Conservation (phyloP, 2,888 invertebrate species). For the Malthinus flaveolus region DNA sequence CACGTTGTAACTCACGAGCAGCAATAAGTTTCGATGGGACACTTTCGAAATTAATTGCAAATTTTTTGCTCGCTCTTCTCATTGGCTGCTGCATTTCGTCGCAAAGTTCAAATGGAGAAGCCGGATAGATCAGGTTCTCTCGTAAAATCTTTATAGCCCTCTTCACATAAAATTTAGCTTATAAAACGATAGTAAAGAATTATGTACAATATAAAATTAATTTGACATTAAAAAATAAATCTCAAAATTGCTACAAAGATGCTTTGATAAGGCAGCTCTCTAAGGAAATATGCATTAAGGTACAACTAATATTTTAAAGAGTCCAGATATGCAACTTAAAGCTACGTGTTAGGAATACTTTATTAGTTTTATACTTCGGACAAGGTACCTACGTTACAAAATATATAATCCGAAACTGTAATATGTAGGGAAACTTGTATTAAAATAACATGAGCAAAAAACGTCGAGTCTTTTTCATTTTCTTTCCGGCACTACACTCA, state of each 20-base stretch:
- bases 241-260: background rate
- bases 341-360: background rate
- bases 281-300: background rate
- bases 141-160: conserved; percentile 4
- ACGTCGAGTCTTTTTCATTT: background rate
- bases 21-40: background rate
- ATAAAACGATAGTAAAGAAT: conserved; percentile 4
- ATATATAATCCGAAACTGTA: background rate
- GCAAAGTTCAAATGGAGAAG: conserved; percentile 1
- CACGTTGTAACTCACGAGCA: background rate
- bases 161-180: conserved; percentile 2
- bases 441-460: background rate
- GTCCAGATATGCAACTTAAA: background rate
- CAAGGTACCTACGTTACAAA: background rate
- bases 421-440: background rate
- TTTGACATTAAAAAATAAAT: background rate
- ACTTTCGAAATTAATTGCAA: conserved; percentile 3
- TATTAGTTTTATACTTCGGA: background rate
- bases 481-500: too few relatives aligned
- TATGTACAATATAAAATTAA: background rate
- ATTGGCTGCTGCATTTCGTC: background rate
- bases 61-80: background rate
- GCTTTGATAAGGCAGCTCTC: background rate
- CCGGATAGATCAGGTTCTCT: conserved; percentile 1
- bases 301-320: background rate